Evolutionary conservation across 2,888 invertebrate genomes (phyloP), one percentile per base, ranked within the genome.

Genomic region (Axea sp.): DNA sequence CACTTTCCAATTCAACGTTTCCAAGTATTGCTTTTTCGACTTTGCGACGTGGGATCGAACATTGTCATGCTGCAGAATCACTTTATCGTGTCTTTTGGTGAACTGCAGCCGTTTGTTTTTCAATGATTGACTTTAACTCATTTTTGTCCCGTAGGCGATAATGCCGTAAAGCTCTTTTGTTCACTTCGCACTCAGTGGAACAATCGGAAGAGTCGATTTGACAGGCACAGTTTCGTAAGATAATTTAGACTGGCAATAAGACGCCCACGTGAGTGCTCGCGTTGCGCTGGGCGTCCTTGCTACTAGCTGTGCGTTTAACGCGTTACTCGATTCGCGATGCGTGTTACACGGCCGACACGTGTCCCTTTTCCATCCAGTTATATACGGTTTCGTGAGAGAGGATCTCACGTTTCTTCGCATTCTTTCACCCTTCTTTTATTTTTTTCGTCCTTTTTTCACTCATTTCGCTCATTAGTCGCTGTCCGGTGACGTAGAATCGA

Each of bases 251-350:
- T 9, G 22, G 49, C 49, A 41, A 17, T 24, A 28, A 39, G 28
- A 37, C 17, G 33, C 62, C 62, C 49, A 62, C 49, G 51, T 41
- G 49, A 62, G 39, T 14, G 17, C 24, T 7, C 24, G 6, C 24
- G 24, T 24, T 37, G 28, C 47, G 17, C 31, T 8, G 41, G 17
- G 17, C 43, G 62, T 62, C 62, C 62, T 62, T 62, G 62, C 49
- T 62, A 41, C 49, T 24, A 39, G 60, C 31, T 15, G 62, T 30
- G 11, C 30, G 19, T 49, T 49, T 49, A 26, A 49, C 22, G 30
- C 31, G 39, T 64, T 51, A 64, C 64, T 51, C 41, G 64, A 51
- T 64, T 51, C 51, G 51, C 64, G 22, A 51, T 41, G 64, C 64
- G 51, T 64, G 26, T 64, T 64, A 51, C 64, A 51, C 47, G 5